A percentile compares a stretch with the other conserved stretches of the same genome.
These are phyloP conservation scores for Meloidogyne floridensis DNA, from an alignment of 1,140 invertebrate species.

Conservation along the genomic window DNA sequence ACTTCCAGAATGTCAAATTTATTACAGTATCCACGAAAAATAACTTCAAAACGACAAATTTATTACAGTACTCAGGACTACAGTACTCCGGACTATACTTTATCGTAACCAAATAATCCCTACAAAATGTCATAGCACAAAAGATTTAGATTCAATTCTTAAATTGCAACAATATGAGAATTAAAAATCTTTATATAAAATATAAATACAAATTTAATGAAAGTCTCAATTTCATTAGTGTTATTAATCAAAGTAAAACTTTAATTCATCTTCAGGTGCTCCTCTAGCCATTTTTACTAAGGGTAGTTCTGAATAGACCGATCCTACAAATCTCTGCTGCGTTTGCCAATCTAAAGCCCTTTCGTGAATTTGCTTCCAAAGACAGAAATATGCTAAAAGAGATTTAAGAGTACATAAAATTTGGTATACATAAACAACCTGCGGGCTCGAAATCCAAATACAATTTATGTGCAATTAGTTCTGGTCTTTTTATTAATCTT, in stretches of 20 bases:
- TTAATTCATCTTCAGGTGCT: slow-evolving; percentile 20
- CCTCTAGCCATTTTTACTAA: slow-evolving; percentile 34
- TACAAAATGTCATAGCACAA: too few relatives aligned
- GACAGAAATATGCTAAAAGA: slow-evolving; percentile 35
- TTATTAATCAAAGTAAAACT: slow-evolving; percentile 28
- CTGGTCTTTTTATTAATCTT: slow-evolving; percentile 45
- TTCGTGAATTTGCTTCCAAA: slow-evolving; percentile 41
- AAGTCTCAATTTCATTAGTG: neutral
- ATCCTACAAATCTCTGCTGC: slow-evolving; percentile 34
- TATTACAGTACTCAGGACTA: too few relatives aligned
- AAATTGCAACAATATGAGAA: too few relatives aligned
- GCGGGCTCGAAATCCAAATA: slow-evolving; percentile 58
- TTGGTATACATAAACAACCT: neutral
- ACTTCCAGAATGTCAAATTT: too few relatives aligned
- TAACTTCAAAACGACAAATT: too few relatives aligned
- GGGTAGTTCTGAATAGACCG: slow-evolving; percentile 37
- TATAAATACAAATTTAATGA: too few relatives aligned
- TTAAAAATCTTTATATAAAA: too few relatives aligned
- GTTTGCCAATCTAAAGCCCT: slow-evolving; percentile 33
- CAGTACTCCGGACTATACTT: too few relatives aligned
- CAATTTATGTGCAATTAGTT: slow-evolving; percentile 59
- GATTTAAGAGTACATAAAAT: neutral
- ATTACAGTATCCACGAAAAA: too few relatives aligned
- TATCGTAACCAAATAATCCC: too few relatives aligned
- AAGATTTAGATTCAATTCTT: too few relatives aligned